Conservation (phyloP, 2,888 invertebrate species). For the Andricus curvator region DNA sequence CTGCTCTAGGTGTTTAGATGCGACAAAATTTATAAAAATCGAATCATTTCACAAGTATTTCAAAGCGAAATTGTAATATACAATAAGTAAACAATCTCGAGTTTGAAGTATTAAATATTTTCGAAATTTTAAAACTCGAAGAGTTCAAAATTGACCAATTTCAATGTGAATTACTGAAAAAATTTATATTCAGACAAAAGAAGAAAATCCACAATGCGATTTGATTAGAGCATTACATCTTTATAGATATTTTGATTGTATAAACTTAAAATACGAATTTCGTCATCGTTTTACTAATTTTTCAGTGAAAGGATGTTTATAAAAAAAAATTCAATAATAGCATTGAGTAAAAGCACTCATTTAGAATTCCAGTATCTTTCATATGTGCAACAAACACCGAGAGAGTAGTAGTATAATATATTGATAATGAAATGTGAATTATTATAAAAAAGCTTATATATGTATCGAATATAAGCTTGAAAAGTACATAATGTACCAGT, state of each 20-base stretch:
- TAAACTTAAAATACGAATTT: not conserved
- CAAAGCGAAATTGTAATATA: too few relatives aligned
- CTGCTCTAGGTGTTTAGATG: not conserved
- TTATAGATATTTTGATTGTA: not conserved
- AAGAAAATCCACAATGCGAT: too few relatives aligned
- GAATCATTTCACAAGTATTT: too few relatives aligned
- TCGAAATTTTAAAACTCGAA: too few relatives aligned
- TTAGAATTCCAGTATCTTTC: not conserved
- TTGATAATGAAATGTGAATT: not conserved
- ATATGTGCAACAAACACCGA: not conserved
- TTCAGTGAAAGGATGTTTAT: slow-evolving; percentile 7
- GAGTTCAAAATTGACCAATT: too few relatives aligned
- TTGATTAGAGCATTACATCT: too few relatives aligned
- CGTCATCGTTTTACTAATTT: not conserved
- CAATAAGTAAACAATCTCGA: too few relatives aligned
- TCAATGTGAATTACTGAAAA: too few relatives aligned
- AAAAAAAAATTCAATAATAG: not conserved
- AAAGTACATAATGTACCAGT: not conserved
- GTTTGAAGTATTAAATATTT: too few relatives aligned
- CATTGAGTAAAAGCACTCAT: not conserved
- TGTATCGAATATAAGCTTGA: slow-evolving; percentile 7
- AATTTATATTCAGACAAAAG: too few relatives aligned
- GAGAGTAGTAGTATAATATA: slow-evolving; percentile 16
- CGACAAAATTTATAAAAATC: not conserved
- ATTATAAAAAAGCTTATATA: not conserved